Conservation (phyloP, 1,140 invertebrate species). For the Drosophila lacteicornis region DNA sequence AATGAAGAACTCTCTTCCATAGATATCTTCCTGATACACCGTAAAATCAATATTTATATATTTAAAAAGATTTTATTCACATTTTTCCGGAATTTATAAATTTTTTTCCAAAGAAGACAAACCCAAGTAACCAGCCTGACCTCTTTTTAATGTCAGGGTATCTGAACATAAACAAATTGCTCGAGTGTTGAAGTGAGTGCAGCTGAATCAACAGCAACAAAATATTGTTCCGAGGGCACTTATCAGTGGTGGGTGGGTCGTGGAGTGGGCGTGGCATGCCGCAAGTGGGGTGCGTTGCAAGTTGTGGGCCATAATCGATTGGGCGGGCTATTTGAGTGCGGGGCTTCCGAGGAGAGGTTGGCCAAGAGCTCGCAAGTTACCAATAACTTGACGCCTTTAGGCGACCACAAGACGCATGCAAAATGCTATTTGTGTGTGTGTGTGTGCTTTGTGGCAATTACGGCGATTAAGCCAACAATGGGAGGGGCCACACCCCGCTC, state of each 20-base stretch:
- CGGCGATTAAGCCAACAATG: slow-evolving; percentile 45
- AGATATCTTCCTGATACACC: too few species aligned
- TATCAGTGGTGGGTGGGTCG: slow-evolving; percentile 45
- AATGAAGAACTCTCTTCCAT: too few species aligned
- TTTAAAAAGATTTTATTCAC: too few species aligned
- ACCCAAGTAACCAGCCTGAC: background rate
- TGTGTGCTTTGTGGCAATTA: slow-evolving; percentile 33
- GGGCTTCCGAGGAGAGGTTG: slow-evolving; percentile 4
- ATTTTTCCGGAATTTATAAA: background rate
- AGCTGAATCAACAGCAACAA: slow-evolving; percentile 75
- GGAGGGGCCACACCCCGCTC: slow-evolving; percentile 26
- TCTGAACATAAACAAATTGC: slow-evolving; percentile 70
- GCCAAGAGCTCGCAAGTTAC: slow-evolving; percentile 56
- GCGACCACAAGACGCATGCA: slow-evolving; percentile 42
- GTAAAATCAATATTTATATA: too few species aligned
- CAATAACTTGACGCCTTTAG: slow-evolving; percentile 68
- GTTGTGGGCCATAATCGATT: slow-evolving; percentile 66
- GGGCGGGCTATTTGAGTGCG: slow-evolving; percentile 22
- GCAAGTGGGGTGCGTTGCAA: slow-evolving; percentile 26
- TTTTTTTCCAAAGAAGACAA: background rate
- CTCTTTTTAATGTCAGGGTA: slow-evolving; percentile 22
- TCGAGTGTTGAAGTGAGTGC: slow-evolving; percentile 70
- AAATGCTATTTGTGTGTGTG: slow-evolving; percentile 35
- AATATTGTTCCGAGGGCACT: slow-evolving; percentile 63
- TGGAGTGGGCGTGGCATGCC: slow-evolving; percentile 46